phyloP scores from a whole-genome alignment of 2,113 vertebrate species.

The Eidolon helvum region DNA sequence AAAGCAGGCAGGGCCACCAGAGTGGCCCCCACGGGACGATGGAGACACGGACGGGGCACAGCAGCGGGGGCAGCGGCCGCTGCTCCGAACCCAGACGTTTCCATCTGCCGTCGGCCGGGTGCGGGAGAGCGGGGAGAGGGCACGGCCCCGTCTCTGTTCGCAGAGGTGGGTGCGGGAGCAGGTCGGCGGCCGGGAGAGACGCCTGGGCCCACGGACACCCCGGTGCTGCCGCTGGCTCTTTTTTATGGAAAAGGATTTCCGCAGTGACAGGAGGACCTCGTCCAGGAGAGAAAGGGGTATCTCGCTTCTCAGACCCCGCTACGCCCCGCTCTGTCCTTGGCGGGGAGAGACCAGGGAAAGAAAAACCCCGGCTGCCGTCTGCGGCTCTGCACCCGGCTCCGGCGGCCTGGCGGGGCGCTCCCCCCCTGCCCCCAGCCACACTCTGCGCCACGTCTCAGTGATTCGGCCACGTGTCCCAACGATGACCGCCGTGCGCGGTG shows the following conservation, averaged over 20 bases:
- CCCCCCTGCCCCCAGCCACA: too few relatives aligned
- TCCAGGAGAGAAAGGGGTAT: rapidly evolving
- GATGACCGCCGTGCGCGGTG: rapidly evolving
- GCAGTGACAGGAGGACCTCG: too few relatives aligned
- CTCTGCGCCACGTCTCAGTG: rapidly evolving
- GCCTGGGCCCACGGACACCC: rapidly evolving
- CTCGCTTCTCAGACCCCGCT: rapidly evolving
- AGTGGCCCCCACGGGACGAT: rapidly evolving
- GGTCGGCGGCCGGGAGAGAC: rapidly evolving
- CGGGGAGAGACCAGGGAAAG: rapidly evolving
- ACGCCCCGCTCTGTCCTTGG: rapidly evolving
- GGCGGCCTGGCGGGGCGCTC: too few relatives aligned
- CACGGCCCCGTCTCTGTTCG: rapidly evolving
- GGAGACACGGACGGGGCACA: too few relatives aligned
- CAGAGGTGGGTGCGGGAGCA: not conserved
- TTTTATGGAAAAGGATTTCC: not conserved
- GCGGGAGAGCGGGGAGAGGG: not conserved
- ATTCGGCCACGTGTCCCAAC: rapidly evolving
- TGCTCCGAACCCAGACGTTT: rapidly evolving
- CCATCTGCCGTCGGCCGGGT: rapidly evolving
- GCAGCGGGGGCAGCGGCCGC: rapidly evolving
- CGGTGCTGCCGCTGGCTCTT: rapidly evolving
- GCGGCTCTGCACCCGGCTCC: too few relatives aligned
- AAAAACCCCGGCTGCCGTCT: rapidly evolving
- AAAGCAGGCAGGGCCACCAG: not conserved